Conservation (phyloP, 1,140 invertebrate species). For the Batillaria attramentaria region DNA sequence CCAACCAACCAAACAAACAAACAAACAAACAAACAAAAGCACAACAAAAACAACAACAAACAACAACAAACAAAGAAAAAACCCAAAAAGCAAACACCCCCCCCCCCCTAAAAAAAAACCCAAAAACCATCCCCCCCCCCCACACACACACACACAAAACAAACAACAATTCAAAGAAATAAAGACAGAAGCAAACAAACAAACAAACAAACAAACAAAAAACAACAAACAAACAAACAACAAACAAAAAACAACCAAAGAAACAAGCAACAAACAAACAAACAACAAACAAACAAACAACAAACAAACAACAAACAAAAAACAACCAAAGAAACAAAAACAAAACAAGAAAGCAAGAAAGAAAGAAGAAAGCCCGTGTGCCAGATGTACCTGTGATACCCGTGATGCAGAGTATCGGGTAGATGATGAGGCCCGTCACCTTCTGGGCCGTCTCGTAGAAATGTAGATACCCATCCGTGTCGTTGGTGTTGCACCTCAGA, state of each 20-base stretch:
- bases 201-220: no score
- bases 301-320: neutral
- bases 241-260: no score
- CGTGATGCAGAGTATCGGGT: slow-evolving; percentile 81
- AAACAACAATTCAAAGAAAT: no score
- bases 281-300: no score
- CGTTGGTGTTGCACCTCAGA: slow-evolving; percentile 36
- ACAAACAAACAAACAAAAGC: neutral
- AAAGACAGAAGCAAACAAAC: no score
- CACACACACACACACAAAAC: neutral
- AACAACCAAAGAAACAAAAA: neutral
- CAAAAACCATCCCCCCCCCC: neutral
- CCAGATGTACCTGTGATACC: slow-evolving; percentile 80
- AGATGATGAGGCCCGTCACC: slow-evolving; percentile 74
- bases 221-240: no score
- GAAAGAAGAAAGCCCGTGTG: neutral
- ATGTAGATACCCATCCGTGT: slow-evolving; percentile 43
- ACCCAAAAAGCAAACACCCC: no score
- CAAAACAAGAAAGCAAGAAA: neutral
- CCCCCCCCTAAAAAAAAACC: neutral
- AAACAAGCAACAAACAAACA: no score
- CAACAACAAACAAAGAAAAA: neutral
- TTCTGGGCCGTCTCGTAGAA: slow-evolving; percentile 68
- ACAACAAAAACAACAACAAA: neutral
- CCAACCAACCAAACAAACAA: neutral